Base-by-base conservation (phyloP, 2,888 invertebrate species). In the Ferrisia virgata region DNA sequence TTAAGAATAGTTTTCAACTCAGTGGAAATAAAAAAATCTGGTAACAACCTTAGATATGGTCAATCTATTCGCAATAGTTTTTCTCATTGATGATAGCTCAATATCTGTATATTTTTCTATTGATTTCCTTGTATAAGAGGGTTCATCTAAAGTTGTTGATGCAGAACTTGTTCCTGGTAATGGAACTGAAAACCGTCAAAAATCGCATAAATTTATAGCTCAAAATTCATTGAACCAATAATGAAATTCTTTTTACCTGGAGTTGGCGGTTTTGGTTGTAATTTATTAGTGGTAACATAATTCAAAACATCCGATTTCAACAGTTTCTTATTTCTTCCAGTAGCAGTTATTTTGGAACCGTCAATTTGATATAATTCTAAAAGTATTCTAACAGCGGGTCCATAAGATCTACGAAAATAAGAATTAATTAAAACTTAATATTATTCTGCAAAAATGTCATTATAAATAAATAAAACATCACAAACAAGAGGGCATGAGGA, bases 1-100 rank as follows among this genome's bases (percentile, higher is more conserved):
- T 84, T 22, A 25, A 58, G 25, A 22, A 36, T 22, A 39, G 11
- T 11, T 39, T 78, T 11, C 13, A 78, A 78, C n/a, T 39, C 2
- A 39, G 5, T n/a, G 11, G 2, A 8, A 47, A 40, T 47, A 11
- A 36, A 47, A 47, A 25, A n/a, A 47, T 25, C n/a, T 18, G 8
- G 9, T 13, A 43, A 25, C 83, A 87, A 90, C 90, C 89, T 93
- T 93, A 0, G 93, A 92, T 87, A 92, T 90, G 15, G 91, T 90
- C 8, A 93, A 89, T 86, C 93, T 88, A 87, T 92, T 92, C 2
- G 93, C 93, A 86, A 93, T 93, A 6, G 91, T 90, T 85, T 89
- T 90, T 86, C 93, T 89, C 90, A 93, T 92, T 86, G 89, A 91
- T 2, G 91, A 90, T 72, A 92, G 88, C 85, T 91, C 91, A 69